Conservation (phyloP, 2,888 invertebrate species). For the Dynastes hyllus region DNA sequence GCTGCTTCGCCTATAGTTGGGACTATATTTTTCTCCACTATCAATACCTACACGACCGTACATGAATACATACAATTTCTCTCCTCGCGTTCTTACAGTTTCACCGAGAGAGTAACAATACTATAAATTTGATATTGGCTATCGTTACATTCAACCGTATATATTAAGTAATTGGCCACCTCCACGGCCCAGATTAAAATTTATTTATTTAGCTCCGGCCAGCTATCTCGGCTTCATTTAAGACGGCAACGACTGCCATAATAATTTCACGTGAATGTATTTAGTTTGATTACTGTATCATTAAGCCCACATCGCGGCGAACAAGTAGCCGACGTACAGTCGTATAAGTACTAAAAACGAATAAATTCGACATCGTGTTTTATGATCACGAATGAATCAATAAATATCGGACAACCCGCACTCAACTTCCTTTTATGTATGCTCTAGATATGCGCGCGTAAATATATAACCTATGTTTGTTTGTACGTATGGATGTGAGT, state of each 20-base stretch:
- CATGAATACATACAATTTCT: constrained; percentile 5
- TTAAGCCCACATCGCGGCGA: constrained; percentile 43
- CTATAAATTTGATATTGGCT: constrained; percentile 41
- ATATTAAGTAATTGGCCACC: constrained; percentile 47
- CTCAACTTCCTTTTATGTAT: constrained; percentile 43
- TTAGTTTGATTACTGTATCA: constrained; percentile 50
- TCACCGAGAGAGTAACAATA: neutral
- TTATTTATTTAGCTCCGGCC: constrained; percentile 21
- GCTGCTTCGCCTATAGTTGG: too few species aligned
- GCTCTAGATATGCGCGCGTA: constrained; percentile 29
- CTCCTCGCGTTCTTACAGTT: neutral
- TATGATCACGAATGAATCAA: constrained; percentile 32
- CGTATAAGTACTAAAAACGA: constrained; percentile 34
- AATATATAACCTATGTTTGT: constrained; percentile 20
- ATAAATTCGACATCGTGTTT: constrained; percentile 43
- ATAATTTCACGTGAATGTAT: constrained; percentile 52
- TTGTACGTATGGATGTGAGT: constrained; percentile 1
- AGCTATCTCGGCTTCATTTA: constrained; percentile 50
- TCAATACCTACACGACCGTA: neutral
- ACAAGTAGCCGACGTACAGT: constrained; percentile 46
- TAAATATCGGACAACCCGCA: constrained; percentile 45
- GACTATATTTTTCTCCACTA: constrained; percentile 1
- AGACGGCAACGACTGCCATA: constrained; percentile 49
- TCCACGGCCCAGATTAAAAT: constrained; percentile 34
- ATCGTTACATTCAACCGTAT: constrained; percentile 32